phyloP scores from a whole-genome alignment of 2,797 vertebrate species.

The Lagodon rhomboides region DNA sequence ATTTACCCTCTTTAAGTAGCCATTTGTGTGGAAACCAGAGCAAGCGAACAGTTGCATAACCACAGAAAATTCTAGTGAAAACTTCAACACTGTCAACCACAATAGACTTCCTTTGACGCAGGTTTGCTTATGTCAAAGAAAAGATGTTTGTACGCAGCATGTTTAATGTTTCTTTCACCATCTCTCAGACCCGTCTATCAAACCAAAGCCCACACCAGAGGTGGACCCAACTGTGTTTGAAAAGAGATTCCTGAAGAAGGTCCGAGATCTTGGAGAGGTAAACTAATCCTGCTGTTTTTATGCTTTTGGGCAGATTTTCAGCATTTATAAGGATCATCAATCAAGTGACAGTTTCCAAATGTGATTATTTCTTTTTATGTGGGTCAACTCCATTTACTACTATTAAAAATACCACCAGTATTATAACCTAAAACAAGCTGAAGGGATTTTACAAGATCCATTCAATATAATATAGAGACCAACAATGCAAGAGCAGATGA shows the following conservation, averaged over 20 bases:
- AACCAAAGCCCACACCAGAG: conserved; percentile 85
- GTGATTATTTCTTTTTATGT: not conserved
- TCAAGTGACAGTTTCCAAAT: not conserved
- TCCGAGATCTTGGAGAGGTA: conserved; percentile 96
- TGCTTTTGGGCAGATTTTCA: not conserved
- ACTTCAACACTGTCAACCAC: conserved; percentile 45
- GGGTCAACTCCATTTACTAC: not conserved
- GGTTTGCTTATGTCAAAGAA: conserved; percentile 27
- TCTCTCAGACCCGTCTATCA: conserved; percentile 89
- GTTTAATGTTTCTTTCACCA: conserved; percentile 20
- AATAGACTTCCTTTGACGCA: conserved; percentile 65
- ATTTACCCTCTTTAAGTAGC: not conserved
- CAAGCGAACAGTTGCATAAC: conserved; percentile 38
- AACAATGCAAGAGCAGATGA: not conserved
- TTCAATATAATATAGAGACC: not conserved
- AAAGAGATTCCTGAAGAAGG: conserved; percentile 92
- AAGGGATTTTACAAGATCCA: not conserved
- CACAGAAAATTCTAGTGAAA: conserved; percentile 41
- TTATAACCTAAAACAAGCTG: not conserved
- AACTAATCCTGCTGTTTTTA: conserved; percentile 27
- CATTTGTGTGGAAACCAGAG: conserved; percentile 23
- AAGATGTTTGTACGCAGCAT: conserved; percentile 2
- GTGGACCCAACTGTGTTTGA: conserved; percentile 97
- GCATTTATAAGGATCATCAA: not conserved
- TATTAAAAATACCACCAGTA: not conserved